A percentile compares a stretch with the other conserved stretches of the same genome.
These are phyloP conservation scores for Cyanoderma ruficeps DNA, from an alignment of 2,113 vertebrate species.

Conservation along the genomic window DNA sequence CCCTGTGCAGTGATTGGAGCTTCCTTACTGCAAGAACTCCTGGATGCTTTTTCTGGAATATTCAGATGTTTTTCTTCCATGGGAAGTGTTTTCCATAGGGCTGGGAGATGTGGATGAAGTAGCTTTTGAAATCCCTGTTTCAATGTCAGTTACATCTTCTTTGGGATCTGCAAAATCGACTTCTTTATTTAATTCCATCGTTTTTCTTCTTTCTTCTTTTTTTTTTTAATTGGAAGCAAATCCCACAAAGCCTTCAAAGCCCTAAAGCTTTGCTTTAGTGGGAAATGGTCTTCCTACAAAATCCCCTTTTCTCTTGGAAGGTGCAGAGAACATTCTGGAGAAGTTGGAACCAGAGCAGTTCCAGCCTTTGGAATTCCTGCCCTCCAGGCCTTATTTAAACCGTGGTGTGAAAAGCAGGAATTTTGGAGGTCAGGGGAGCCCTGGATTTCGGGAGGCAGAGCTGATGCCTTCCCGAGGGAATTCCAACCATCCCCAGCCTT, in stretches of 20 bases:
- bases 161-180: conserved; percentile 51
- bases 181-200: background rate
- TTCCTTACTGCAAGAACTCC: conserved; percentile 46
- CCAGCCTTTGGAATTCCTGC: background rate
- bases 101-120: background rate
- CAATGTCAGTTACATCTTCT: conserved; percentile 42
- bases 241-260: background rate
- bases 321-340: background rate
- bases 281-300: background rate
- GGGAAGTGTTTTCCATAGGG: conserved; percentile 24
- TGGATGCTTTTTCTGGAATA: conserved; percentile 52
- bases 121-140: conserved; percentile 35
- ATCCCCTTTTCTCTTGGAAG: background rate
- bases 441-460: background rate
- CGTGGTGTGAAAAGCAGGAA: background rate
- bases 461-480: background rate
- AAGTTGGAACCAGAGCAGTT: background rate
- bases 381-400: background rate
- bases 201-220: background rate
- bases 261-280: background rate
- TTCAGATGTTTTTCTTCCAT: background rate
- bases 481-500: background rate
- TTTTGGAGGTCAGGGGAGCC: background rate
- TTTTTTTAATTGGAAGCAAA: background rate
- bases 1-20: conserved; percentile 46